Evolutionary conservation across 2,797 vertebrate genomes (phyloP).

Genomic region (Melanotaenia trifasciata): DNA sequence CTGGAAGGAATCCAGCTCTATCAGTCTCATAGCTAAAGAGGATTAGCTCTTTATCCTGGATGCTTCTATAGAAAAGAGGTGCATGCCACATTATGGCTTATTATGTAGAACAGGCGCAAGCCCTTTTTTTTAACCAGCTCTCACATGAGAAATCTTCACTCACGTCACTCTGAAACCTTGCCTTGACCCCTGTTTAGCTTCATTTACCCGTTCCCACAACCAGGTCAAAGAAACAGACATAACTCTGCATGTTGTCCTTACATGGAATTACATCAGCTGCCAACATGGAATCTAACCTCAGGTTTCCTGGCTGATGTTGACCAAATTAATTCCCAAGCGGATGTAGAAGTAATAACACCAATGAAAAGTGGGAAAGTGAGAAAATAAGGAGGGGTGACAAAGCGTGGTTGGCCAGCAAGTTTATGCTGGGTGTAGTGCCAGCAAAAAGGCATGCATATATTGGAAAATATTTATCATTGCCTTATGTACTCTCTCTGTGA

Average conservation of each 20-base stretch:
- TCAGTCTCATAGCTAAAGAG: constrained; percentile 65
- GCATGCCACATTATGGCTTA: constrained; percentile 53
- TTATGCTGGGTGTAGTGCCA: constrained; percentile 27
- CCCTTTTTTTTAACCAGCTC: constrained; percentile 28
- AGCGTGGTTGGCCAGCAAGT: constrained; percentile 23
- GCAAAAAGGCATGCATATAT: constrained; percentile 45
- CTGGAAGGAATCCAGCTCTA: constrained; percentile 62
- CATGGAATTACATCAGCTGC: constrained; percentile 48
- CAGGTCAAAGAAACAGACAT: constrained; percentile 23
- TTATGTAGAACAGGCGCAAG: constrained; percentile 47
- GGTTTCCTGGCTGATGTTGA: constrained; percentile 70
- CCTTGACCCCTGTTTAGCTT: constrained; percentile 54
- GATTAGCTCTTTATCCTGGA: constrained; percentile 63
- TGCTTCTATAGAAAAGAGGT: constrained; percentile 58
- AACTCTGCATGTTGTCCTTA: constrained; percentile 44
- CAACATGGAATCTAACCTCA: constrained; percentile 57
- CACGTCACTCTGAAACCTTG: constrained; percentile 48
- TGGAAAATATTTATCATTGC: constrained; percentile 59
- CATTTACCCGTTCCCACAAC: constrained; percentile 53
- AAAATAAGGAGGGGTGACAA: constrained; percentile 50
- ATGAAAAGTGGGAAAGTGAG: constrained; percentile 42
- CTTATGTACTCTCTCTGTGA: constrained; percentile 42
- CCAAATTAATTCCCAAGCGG: constrained; percentile 54
- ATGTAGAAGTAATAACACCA: constrained; percentile 57
- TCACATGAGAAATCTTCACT: constrained; percentile 50